phyloP scores from a whole-genome alignment of 2,888 invertebrate genomes.

The Rhimphoctona megacephalus region DNA sequence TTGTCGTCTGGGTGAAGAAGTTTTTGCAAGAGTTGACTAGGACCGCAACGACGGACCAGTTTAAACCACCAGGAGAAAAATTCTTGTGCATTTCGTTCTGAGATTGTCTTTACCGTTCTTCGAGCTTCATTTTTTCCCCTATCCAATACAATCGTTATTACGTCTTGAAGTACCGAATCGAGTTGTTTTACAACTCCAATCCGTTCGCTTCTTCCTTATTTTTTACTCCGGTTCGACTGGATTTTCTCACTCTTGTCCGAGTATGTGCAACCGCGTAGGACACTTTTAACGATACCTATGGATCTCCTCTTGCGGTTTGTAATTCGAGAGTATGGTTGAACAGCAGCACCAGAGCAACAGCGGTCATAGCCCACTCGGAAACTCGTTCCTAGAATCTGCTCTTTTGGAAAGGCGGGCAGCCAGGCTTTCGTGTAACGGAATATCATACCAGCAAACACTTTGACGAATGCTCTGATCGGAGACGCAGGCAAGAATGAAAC shows the following conservation, averaged over 20 bases:
- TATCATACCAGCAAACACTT: slow-evolving; percentile 74
- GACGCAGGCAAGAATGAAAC: slow-evolving; percentile 12
- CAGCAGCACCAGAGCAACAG: slow-evolving; percentile 12
- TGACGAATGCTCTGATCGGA: slow-evolving; percentile 57
- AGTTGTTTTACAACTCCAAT: background rate
- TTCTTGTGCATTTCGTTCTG: background rate
- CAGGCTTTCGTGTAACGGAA: slow-evolving; percentile 78
- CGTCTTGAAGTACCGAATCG: background rate
- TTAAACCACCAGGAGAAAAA: background rate
- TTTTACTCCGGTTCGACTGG: background rate
- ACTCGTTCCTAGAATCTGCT: slow-evolving; percentile 80
- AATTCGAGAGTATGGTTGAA: slow-evolving; percentile 38
- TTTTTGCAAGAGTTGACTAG: background rate
- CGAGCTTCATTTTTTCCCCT: background rate
- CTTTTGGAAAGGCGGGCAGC: slow-evolving; percentile 79
- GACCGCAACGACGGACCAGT: background rate
- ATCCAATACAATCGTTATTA: background rate
- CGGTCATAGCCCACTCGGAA: slow-evolving; percentile 57
- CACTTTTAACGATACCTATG: slow-evolving; percentile 3
- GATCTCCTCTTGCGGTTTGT: slow-evolving; percentile 31
- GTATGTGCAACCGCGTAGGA: slow-evolving; percentile 1
- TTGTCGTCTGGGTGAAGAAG: background rate
- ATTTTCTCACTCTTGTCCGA: background rate
- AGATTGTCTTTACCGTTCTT: background rate
- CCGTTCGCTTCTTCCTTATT: background rate